Evolutionary conservation across 2,113 vertebrate species (phyloP).

Genomic region (Pseudonaja textilis): DNA sequence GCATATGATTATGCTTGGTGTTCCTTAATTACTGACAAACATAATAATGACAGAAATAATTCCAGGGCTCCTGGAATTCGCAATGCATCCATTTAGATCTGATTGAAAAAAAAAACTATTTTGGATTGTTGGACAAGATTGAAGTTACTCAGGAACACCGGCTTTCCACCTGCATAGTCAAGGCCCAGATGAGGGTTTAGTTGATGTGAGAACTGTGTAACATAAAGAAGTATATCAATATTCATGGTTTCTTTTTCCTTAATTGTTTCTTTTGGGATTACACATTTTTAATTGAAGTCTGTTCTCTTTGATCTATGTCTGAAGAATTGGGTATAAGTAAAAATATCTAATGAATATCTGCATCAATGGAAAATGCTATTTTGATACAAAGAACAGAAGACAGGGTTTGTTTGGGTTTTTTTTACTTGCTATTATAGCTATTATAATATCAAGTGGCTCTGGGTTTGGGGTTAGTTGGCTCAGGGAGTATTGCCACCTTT

Average conservation of each 20-base stretch:
- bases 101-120: background rate
- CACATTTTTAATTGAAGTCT: background rate
- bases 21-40: background rate
- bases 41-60: background rate
- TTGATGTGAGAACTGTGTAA: background rate
- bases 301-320: background rate
- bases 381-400: background rate
- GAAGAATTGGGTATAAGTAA: background rate
- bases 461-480: no score
- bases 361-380: background rate
- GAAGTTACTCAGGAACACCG: background rate
- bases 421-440: background rate
- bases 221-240: background rate
- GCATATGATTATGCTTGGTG: background rate
- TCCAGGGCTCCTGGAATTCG: background rate
- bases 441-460: no score
- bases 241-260: background rate
- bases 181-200: background rate
- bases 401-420: background rate
- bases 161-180: background rate
- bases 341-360: background rate
- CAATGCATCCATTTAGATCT: background rate
- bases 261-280: background rate
- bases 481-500: no score
- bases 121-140: background rate